These are phyloP conservation scores for Cephus rjabovi DNA, from an alignment of 2,888 invertebrate species.

Conservation along the genomic window DNA sequence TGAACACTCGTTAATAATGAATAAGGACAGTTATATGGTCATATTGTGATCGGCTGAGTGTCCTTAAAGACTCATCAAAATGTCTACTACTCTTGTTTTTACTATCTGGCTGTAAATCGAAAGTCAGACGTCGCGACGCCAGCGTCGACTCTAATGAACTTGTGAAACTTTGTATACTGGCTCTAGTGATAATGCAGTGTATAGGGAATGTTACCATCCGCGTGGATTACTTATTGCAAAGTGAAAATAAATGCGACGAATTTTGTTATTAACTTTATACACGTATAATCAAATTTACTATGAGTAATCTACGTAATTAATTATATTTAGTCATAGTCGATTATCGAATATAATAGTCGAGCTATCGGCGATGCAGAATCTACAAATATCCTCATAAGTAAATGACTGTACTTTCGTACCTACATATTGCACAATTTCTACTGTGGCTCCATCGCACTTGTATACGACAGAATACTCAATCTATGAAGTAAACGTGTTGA, in stretches of 20 bases:
- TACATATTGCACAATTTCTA: neutral
- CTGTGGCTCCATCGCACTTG: neutral
- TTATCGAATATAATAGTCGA: neutral
- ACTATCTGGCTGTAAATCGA: neutral
- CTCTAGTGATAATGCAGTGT: neutral
- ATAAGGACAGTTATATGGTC: neutral
- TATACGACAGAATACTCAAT: neutral
- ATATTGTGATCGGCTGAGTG: neutral
- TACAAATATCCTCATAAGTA: neutral
- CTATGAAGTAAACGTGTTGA: neutral
- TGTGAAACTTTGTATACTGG: neutral
- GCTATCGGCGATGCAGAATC: neutral
- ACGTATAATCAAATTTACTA: neutral
- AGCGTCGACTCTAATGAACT: neutral
- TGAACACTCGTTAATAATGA: neutral
- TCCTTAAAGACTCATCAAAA: neutral
- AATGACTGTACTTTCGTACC: neutral
- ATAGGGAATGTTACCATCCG: neutral
- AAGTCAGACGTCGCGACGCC: neutral
- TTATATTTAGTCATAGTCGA: neutral
- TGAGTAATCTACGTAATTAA: neutral
- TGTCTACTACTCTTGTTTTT: neutral
- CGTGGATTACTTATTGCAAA: neutral
- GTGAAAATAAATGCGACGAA: neutral
- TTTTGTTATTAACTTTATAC: neutral